Evolutionary conservation across 2,888 invertebrate species (phyloP), one percentile per base, ranked within the genome.

Genomic region (Smittia aterrima): DNA sequence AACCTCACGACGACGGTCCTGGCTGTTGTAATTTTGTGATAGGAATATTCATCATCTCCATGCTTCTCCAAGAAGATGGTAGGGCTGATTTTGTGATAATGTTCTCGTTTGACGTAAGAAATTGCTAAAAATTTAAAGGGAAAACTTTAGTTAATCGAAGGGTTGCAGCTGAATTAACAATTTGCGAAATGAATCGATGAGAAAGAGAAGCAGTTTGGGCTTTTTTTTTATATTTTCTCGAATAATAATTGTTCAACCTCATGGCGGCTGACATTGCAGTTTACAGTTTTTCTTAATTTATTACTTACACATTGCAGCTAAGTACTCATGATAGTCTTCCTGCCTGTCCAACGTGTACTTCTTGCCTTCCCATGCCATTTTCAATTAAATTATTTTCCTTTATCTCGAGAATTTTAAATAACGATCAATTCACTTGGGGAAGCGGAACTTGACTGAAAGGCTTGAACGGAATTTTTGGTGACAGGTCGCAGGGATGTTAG

Each of bases 281-380:
- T n/a, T n/a, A n/a, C n/a, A n/a, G n/a, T n/a, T n/a, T n/a, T n/a
- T n/a, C n/a, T n/a, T n/a, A 32, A 32, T 32, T 32, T 9, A 9
- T 6, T 3, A 6, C 91, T 91, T 81, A 93, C 93, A 93, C 77
- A 93, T 83, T 68, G 89, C 87, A 85, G 93, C 93, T 92, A 95
- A 91, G 85, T 92, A 93, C 75, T 92, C 92, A 79, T 95, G 95
- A 82, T 95, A 95, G 81, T 93, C 92, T 77, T 93, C 92, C 79
- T 91, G 90, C 75, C 87, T 86, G 76, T 85, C 83, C 82, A 95
- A 87, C 82, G 93, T 93, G 87, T 91, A 95, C 82, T 90, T 90
- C 84, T 90, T 92, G 81, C 91, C 92, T 79, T 81, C 78, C 80
- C 79, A 79, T 62, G 74, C 66, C 74, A 74, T 74, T 64, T 41